phyloP scores from a whole-genome alignment of 2,797 vertebrate genomes.

The Podarcis siculus region DNA sequence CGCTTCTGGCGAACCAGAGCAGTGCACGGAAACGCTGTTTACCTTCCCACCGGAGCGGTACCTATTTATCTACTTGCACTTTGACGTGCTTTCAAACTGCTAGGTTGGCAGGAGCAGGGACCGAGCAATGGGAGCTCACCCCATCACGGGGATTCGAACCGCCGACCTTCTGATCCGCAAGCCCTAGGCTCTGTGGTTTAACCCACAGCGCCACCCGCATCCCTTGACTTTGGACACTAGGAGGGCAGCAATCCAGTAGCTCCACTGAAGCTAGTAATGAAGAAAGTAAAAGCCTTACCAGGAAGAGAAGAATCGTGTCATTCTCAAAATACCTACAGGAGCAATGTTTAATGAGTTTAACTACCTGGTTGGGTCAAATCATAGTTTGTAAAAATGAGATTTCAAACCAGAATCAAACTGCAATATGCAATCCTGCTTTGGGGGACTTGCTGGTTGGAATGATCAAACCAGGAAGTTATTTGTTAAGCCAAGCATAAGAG shows the following conservation, averaged over 20 bases:
- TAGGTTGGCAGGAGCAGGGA: no score
- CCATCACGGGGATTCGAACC: no score
- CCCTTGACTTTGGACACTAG: background rate
- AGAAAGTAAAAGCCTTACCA: background rate
- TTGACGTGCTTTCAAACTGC: no score
- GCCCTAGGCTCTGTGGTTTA: no score
- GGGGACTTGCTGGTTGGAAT: no score
- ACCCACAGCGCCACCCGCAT: no score
- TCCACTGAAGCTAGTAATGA: background rate
- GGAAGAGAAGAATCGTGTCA: background rate
- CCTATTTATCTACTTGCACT: no score
- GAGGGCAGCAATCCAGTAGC: background rate
- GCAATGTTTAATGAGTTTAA: background rate
- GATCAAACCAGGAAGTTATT: background rate
- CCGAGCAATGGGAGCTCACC: no score
- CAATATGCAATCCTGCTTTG: background rate
- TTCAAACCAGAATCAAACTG: background rate
- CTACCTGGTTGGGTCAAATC: background rate
- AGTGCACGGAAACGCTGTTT: no score
- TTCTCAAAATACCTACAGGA: background rate
- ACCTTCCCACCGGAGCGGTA: no score
- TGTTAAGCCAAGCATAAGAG: background rate
- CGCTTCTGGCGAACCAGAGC: no score
- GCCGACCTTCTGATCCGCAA: no score
- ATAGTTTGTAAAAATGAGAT: background rate